Evolutionary conservation across 1,140 invertebrate genomes (phyloP), one percentile per base, ranked within the genome.

Genomic region (Idris sp.): DNA sequence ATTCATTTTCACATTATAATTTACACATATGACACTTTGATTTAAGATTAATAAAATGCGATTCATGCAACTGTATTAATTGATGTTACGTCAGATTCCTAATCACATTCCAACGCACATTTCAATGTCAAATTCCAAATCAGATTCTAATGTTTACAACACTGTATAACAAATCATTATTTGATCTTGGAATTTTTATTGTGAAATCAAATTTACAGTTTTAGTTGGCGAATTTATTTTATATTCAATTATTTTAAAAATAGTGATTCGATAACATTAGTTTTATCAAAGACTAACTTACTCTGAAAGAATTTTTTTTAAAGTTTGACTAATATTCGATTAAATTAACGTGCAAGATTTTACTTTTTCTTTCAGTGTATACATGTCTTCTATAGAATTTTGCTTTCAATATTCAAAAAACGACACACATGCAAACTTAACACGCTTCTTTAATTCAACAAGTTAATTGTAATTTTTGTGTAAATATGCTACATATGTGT

Each of bases 401-500:
- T n/a, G n/a, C n/a, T n/a, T n/a, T n/a, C n/a, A n/a, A n/a, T n/a
- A 11, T 2, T 8, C 11, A 15, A 38, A 9, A n/a, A 11, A 18
- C 15, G 4, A 38, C 18, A 11, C 15, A 30, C 30, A 61, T 22
- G 44, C 71, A 61, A 53, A 59, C 3, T 67, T 74, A 74, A 74
- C 71, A 67, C 11, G 36, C 71, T 67, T 61, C 62, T 74, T 74
- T 36, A 8, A 62, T 67, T 61, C 54, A 36, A 40, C 18, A 7
- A 65, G 0, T 48, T n/a, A 49, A 72, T 73, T 65, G 38, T 46
- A 65, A 59, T 67, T 74, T 68, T 16, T 77, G 58, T 69, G 54
- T 69, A 65, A 71, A 75, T 74, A 78, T 43, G 58, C 67, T 46
- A 78, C 53, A 83, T 81, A 84, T 82, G 79, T 85, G 84, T 86